Evolutionary conservation across 2,113 vertebrate species (phyloP).

Genomic region (Rhineura floridana): DNA sequence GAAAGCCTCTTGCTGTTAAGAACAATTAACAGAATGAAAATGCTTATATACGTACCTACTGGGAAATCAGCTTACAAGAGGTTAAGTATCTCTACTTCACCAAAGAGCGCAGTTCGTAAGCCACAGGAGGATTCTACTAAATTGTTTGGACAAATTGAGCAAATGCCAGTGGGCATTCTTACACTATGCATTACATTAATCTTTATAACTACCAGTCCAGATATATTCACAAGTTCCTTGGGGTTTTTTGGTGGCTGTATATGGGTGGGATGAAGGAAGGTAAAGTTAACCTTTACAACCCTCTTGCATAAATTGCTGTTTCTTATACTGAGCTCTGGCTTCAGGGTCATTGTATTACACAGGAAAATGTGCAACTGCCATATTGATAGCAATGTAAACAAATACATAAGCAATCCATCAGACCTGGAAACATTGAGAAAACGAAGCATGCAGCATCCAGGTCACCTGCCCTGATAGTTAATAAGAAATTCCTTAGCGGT

Average conservation of each 20-base stretch:
- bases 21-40: slow-evolving; percentile 59
- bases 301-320: slow-evolving; percentile 21
- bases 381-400: background rate
- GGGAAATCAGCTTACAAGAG: slow-evolving; percentile 52
- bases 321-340: background rate
- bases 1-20: slow-evolving; percentile 44
- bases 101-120: slow-evolving; percentile 44
- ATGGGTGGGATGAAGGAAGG: too few species aligned
- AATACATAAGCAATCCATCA: background rate
- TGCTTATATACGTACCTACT: slow-evolving; percentile 25
- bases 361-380: rapidly evolving
- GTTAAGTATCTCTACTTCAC: slow-evolving; percentile 52
- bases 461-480: background rate
- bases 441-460: background rate
- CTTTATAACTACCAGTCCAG: slow-evolving; percentile 71
- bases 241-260: background rate
- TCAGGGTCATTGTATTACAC: rapidly evolving
- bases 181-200: slow-evolving; percentile 65
- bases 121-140: slow-evolving; percentile 64
- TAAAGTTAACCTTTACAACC: slow-evolving; percentile 16
- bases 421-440: background rate
- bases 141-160: slow-evolving; percentile 76
- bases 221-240: slow-evolving; percentile 54
- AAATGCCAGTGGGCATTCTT: slow-evolving; percentile 72
- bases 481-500: background rate